Base-by-base conservation (phyloP, 2,888 invertebrate species). In the Quadriops clusia region DNA sequence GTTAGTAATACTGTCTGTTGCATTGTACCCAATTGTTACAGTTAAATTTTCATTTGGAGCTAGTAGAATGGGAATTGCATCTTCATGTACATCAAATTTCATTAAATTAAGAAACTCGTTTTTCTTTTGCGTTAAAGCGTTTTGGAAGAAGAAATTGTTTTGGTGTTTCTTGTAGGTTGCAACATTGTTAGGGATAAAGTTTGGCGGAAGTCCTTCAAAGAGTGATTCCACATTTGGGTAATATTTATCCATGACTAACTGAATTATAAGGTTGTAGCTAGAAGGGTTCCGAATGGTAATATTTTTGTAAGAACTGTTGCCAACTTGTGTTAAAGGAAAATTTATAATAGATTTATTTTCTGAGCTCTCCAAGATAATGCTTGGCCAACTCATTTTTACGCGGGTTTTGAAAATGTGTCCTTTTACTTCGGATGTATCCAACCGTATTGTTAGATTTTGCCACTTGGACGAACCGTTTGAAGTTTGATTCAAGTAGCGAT, bases 291-390 rank as follows among this genome's bases (percentile, higher is more conserved):
- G 68, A 42, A 83, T 61, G 30, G 72, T 70, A 45, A 87, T 60
- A 34, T 71, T 72, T 51, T 72, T 67, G 46, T 73, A 63, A 20
- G 73, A 68, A 31, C 68, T 65, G 53, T 78, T 78, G 33, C 78
- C 79, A 32, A 82, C 71, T 59, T 82, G 81, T 1, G 82, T 81
- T 16, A 81, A 58, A 4, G 82, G 79, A 58, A 82, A 82, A 40
- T 62, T 65, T 28, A 78, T 53, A 16, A 60, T 44, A 17, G 58
- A 66, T 42, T 58, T 61, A 40, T 67, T 66, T 33, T 60, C 61
- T 10, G 45, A 37, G 16, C 28, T 26, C 16, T 50, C 48, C 23
- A 50, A 46, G 27, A 67, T 43, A 32, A 72, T 47, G 45, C 63
- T 65, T 7, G 82, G 82, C 81, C 81, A 81, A 32, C 68, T 66